These are phyloP conservation scores for Brenthis daphne DNA, from an alignment of 2,888 invertebrate species.

Conservation along the genomic window DNA sequence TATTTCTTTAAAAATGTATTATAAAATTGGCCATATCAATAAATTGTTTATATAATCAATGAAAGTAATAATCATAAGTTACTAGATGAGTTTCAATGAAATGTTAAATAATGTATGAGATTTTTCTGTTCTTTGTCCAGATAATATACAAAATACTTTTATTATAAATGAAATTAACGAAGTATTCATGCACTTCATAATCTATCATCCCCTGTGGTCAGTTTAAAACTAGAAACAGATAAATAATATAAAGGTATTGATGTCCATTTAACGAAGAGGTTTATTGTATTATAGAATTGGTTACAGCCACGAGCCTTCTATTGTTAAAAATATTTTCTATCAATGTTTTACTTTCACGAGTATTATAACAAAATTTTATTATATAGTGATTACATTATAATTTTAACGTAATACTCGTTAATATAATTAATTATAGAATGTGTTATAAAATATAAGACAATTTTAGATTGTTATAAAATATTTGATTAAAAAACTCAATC, in stretches of 20 bases:
- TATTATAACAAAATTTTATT: neutral
- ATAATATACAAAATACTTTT: neutral
- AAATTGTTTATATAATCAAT: neutral
- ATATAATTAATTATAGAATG: no score
- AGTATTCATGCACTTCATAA: conserved; percentile 63
- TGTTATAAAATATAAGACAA: no score
- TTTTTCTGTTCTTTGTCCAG: no score
- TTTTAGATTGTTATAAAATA: no score
- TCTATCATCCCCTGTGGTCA: conserved; percentile 53
- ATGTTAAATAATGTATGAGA: no score
- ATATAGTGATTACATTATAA: no score
- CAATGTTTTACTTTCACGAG: neutral
- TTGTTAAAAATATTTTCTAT: conserved; percentile 44
- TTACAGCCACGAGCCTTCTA: conserved; percentile 51
- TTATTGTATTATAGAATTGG: conserved; percentile 30
- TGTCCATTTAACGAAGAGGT: conserved; percentile 51
- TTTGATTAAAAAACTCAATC: no score
- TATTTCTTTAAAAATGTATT: conserved; percentile 4
- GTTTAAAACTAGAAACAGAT: conserved; percentile 50
- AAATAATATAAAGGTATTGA: conserved; percentile 56
- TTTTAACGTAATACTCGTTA: no score
- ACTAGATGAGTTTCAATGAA: no score
- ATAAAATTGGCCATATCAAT: conserved; percentile 4
- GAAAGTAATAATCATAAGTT: no score
- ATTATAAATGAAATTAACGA: conserved; percentile 55